A percentile compares a stretch with the other conserved stretches of the same genome.
phyloP scores from a whole-genome alignment of 2,113 vertebrate species.

The Mirza zaza region DNA sequence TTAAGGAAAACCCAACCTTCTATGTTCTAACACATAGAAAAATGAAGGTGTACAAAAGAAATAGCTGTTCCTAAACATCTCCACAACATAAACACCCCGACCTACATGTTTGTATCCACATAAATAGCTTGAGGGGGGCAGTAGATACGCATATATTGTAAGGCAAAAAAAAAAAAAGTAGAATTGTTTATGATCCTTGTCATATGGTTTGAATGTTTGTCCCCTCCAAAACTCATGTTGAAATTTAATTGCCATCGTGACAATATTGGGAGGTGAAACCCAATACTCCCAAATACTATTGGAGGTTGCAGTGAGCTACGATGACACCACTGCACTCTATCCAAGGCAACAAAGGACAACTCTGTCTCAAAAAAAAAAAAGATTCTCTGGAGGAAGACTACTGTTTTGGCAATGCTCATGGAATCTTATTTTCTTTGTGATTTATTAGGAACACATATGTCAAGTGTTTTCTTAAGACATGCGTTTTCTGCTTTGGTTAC shows the following conservation, averaged over 20 bases:
- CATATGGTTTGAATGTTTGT: background rate
- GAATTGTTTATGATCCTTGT: background rate
- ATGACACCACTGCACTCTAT: no score
- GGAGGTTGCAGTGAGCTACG: no score
- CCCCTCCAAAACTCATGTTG: no score
- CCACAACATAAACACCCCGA: background rate
- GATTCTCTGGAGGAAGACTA: background rate
- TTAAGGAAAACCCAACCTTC: background rate
- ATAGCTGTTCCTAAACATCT: background rate
- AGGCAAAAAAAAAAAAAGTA: background rate
- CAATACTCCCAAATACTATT: no score
- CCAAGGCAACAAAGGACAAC: no score
- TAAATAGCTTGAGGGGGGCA: background rate
- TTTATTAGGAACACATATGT: background rate
- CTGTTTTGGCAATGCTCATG: background rate
- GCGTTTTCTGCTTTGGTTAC: constrained; percentile 13
- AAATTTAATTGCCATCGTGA: no score
- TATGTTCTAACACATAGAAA: background rate
- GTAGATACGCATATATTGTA: background rate
- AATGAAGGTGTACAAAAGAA: background rate
- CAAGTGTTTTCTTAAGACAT: background rate
- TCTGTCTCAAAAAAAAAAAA: no score
- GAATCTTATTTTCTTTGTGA: background rate
- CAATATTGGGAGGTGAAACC: no score
- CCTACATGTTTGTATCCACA: background rate